phyloP scores from a whole-genome alignment of 1,140 invertebrate species.

The Wasmannia auropunctata region DNA sequence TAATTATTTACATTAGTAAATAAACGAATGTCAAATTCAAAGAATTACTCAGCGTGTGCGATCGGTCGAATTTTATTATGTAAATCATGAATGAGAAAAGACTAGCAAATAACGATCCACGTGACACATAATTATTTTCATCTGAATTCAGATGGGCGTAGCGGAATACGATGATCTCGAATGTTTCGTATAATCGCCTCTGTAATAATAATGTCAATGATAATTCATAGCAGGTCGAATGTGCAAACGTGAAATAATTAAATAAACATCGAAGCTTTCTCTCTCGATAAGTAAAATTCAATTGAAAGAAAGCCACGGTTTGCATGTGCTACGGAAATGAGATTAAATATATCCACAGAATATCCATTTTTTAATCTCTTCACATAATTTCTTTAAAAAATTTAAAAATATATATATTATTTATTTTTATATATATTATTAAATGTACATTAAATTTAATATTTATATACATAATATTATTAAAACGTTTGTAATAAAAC shows the following conservation, averaged over 20 bases:
- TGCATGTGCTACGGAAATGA: not conserved
- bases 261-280: not conserved
- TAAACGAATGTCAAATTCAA: not conserved
- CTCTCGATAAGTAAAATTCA: not conserved
- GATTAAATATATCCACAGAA: not conserved
- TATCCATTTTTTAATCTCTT: not conserved
- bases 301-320: not conserved
- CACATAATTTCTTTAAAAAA: not conserved
- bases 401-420: not conserved
- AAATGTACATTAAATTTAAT: no score
- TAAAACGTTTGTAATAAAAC: not conserved
- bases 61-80: not conserved
- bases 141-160: conserved; percentile 52
- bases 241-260: conserved; percentile 4
- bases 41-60: not conserved
- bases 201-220: conserved; percentile 27
- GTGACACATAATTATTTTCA: conserved; percentile 33
- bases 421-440: no score
- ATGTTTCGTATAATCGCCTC: not conserved
- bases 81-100: not conserved
- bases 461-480: not conserved
- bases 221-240: not conserved
- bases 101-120: conserved; percentile 3
- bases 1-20: no score
- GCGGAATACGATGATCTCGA: conserved; percentile 25